phyloP scores from a whole-genome alignment of 2,797 vertebrate species.

The Sorex maritimensis region DNA sequence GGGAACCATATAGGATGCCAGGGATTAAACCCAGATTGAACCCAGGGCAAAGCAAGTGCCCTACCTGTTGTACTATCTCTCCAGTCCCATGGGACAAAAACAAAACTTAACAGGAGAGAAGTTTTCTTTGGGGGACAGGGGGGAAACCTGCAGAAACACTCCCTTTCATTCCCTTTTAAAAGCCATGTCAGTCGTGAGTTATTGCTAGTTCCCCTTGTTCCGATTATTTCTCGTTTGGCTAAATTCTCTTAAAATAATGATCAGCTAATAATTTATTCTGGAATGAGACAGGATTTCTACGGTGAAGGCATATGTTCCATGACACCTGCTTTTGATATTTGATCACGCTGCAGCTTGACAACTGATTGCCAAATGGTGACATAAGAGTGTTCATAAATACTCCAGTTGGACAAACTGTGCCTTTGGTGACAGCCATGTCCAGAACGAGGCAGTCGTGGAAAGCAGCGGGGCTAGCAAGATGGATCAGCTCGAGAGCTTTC shows the following conservation, averaged over 20 bases:
- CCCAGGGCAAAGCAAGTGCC: too few relatives aligned
- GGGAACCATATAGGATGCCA: too few relatives aligned
- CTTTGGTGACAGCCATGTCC: not conserved
- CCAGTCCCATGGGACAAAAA: not conserved
- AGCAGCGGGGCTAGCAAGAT: not conserved
- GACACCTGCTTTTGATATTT: slow-evolving; percentile 48
- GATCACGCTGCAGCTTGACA: slow-evolving; percentile 39
- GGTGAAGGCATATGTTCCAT: not conserved
- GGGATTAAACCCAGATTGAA: too few relatives aligned
- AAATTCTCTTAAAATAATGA: slow-evolving; percentile 62
- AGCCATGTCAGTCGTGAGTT: not conserved
- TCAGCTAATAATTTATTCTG: slow-evolving; percentile 20
- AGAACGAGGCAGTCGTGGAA: slow-evolving; percentile 13
- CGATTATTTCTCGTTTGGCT: not conserved
- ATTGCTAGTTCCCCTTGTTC: slow-evolving; percentile 25
- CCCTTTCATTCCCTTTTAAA: not conserved
- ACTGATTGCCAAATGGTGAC: not conserved
- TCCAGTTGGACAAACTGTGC: not conserved
- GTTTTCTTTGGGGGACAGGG: not conserved
- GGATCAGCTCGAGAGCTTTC: not conserved
- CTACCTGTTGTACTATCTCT: too few relatives aligned
- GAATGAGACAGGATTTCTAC: slow-evolving; percentile 49
- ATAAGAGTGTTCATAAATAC: not conserved
- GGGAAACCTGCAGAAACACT: not conserved
- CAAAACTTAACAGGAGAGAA: not conserved